Evolutionary conservation across 2,113 vertebrate species (phyloP).

Genomic region (Promerops cafer): DNA sequence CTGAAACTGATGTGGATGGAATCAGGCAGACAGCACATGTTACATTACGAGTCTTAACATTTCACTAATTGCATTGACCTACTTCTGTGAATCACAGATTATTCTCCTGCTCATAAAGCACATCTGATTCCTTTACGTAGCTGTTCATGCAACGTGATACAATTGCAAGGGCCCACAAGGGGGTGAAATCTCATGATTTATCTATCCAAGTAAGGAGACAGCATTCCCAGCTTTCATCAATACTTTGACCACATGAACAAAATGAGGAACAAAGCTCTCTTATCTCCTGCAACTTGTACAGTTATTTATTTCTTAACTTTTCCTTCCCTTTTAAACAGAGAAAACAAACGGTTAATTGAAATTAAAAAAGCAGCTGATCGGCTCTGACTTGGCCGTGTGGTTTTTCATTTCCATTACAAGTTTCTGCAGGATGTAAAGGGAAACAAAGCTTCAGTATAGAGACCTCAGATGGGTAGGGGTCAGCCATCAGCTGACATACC

Average conservation of each 20-base stretch:
- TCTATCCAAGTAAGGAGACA: not conserved
- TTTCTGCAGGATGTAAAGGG: not conserved
- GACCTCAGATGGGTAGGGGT: accelerated
- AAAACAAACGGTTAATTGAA: conserved; percentile 25
- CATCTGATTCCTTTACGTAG: not conserved
- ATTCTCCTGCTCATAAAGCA: not conserved
- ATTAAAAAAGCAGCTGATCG: not conserved
- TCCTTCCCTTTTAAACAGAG: not conserved
- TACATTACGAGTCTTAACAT: not conserved
- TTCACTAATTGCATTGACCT: conserved; percentile 25
- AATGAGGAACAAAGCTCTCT: not conserved
- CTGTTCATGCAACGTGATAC: not conserved
- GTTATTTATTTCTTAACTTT: not conserved
- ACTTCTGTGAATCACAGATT: conserved; percentile 8
- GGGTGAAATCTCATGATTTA: not conserved
- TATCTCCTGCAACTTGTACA: not conserved
- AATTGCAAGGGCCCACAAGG: not conserved
- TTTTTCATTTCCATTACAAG: not conserved
- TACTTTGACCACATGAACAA: not conserved
- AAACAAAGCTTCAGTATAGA: not conserved
- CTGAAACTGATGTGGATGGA: not conserved
- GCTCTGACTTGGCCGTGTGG: not conserved
- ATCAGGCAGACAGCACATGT: not conserved
- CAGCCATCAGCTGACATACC: not conserved
- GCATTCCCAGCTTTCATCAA: not conserved